These are phyloP conservation scores for Pharmacophagus antenor DNA, from an alignment of 2,888 invertebrate genomes.

Conservation along the genomic window DNA sequence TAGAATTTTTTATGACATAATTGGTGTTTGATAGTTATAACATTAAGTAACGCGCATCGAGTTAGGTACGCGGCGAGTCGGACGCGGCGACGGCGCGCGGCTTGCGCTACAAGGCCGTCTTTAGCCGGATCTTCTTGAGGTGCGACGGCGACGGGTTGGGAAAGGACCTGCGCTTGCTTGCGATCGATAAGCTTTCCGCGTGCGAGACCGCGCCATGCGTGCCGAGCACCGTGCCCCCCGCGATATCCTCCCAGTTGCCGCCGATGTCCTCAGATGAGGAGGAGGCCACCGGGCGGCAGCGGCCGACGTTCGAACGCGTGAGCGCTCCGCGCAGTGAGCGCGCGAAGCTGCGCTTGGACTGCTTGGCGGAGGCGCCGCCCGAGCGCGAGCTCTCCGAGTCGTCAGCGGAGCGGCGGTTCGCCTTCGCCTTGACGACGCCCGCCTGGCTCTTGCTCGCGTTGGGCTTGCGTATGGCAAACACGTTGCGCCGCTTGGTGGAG, in stretches of 20 bases:
- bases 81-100: conserved; percentile 49
- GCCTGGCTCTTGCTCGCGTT: conserved; percentile 64
- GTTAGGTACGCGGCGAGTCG: conserved; percentile 3
- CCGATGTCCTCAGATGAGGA: conserved; percentile 56
- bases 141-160: conserved; percentile 54
- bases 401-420: conserved; percentile 58
- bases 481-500: conserved; percentile 60
- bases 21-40: no score
- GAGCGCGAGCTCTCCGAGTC: conserved; percentile 56
- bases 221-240: conserved; percentile 50
- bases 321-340: conserved; percentile 43
- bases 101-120: conserved; percentile 64
- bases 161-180: conserved; percentile 56
- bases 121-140: conserved; percentile 72
- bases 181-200: conserved; percentile 35
- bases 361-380: conserved; percentile 48
- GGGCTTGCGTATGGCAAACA: conserved; percentile 69
- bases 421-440: conserved; percentile 53
- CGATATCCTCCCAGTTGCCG: conserved; percentile 57
- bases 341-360: conserved; percentile 61
- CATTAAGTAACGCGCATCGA: neutral
- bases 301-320: conserved; percentile 36
- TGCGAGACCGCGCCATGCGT: conserved; percentile 30
- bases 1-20: no score
- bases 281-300: conserved; percentile 53